A percentile compares a stretch with the other conserved stretches of the same genome.
These are phyloP conservation scores for Pseudois nayaur DNA, from an alignment of 2,113 vertebrate genomes.

Conservation along the genomic window DNA sequence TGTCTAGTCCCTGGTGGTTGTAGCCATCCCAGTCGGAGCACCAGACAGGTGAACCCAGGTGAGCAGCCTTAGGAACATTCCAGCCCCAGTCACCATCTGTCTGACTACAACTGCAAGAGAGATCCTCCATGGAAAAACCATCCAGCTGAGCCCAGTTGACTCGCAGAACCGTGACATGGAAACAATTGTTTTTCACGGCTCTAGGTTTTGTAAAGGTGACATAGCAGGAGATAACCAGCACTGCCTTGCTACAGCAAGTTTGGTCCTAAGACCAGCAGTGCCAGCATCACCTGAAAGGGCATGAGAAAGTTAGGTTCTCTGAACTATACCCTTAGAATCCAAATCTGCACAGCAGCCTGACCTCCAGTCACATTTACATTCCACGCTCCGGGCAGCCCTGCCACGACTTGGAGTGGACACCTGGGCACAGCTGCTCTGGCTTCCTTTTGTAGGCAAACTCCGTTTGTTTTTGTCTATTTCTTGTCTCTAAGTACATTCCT, in stretches of 20 bases:
- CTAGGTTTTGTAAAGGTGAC: not conserved
- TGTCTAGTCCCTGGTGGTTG: not conserved
- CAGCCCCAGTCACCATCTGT: not conserved
- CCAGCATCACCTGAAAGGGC: not conserved
- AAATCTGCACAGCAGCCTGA: not conserved
- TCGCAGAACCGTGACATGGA: not conserved
- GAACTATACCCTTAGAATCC: not conserved
- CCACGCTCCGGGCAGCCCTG: rapidly evolving
- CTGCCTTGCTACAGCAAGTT: not conserved
- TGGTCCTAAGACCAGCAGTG: not conserved
- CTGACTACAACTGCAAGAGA: not conserved
- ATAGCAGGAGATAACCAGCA: not conserved
- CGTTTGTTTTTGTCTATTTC: not conserved
- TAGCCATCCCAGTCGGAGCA: not conserved
- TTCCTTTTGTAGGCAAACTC: not conserved
- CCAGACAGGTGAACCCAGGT: not conserved
- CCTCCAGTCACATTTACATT: not conserved
- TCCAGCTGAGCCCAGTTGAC: not conserved
- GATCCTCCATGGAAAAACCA: not conserved
- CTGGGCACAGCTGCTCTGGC: not conserved
- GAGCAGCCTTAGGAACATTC: not conserved
- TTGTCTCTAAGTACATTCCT: not conserved
- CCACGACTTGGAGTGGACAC: not conserved
- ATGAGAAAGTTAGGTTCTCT: not conserved
- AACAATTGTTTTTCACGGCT: not conserved